phyloP scores from a whole-genome alignment of 2,797 vertebrate species.

The Heteromormyrus szaboi region DNA sequence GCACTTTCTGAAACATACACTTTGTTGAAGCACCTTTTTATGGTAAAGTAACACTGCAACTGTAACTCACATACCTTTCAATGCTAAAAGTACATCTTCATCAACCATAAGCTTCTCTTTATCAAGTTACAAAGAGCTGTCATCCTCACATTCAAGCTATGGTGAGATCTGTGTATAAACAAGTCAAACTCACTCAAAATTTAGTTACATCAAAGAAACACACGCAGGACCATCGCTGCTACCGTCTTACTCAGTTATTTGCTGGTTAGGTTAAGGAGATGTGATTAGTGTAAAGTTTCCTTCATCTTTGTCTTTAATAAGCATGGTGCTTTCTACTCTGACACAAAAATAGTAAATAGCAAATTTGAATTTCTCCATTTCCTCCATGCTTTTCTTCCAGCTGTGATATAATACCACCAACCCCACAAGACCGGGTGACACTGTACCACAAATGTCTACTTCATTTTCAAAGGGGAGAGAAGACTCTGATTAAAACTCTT shows the following conservation, averaged over 20 bases:
- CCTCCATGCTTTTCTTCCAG: not conserved
- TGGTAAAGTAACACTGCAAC: not conserved
- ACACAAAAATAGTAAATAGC: not conserved
- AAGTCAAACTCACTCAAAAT: not conserved
- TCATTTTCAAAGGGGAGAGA: no score
- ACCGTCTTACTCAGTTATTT: not conserved
- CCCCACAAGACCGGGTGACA: no score
- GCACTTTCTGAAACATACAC: not conserved
- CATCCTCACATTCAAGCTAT: not conserved
- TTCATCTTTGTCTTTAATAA: not conserved
- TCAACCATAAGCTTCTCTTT: not conserved
- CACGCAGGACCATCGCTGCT: not conserved
- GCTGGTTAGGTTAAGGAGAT: not conserved
- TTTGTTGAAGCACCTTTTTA: no score
- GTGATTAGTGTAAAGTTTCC: not conserved
- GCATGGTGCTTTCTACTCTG: not conserved
- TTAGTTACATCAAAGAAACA: not conserved
- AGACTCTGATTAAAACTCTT: no score
- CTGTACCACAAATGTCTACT: no score
- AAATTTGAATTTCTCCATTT: not conserved
- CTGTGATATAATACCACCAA: no score
- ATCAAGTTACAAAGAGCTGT: not conserved
- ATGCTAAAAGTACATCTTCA: not conserved
- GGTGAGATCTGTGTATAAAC: not conserved
- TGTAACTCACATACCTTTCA: not conserved